Conservation (phyloP, 1,140 invertebrate genomes). For the Plutomurus gul region DNA sequence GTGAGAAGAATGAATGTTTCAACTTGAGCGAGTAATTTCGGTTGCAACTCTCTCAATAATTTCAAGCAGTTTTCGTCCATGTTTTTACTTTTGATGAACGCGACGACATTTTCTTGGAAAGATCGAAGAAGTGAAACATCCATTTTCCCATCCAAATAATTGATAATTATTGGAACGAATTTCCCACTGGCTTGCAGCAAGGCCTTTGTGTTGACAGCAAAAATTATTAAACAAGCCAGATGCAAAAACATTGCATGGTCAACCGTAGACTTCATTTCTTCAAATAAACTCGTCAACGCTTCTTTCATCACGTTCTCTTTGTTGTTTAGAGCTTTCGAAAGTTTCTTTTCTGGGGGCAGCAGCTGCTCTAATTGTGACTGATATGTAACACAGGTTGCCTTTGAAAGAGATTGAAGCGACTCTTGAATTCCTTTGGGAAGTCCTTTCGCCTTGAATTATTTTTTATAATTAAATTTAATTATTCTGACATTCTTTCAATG, state of each 20-base stretch:
- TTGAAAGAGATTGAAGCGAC: conserved; percentile 74
- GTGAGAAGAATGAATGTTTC: too few relatives aligned
- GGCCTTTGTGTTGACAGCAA: conserved; percentile 75
- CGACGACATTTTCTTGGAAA: background rate
- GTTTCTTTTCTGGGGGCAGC: conserved; percentile 62
- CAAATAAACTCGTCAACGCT: conserved; percentile 78
- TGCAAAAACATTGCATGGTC: conserved; percentile 85
- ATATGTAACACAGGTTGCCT: conserved; percentile 82
- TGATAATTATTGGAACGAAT: conserved; percentile 80
- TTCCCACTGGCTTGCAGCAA: conserved; percentile 89
- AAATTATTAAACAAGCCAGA: conserved; percentile 76
- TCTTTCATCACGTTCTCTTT: conserved; percentile 72
- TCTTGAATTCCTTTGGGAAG: conserved; percentile 61
- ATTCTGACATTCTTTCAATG: too few relatives aligned
- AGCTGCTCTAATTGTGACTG: conserved; percentile 79
- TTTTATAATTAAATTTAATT: conserved; percentile 1
- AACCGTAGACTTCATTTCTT: conserved; percentile 68
- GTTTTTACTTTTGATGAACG: background rate
- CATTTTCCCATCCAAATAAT: conserved; percentile 63
- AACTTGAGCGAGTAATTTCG: too few relatives aligned
- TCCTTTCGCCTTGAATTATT: background rate
- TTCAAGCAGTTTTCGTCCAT: conserved; percentile 4
- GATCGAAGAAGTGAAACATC: background rate
- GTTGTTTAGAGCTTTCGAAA: conserved; percentile 56
- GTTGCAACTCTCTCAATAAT: background rate